Evolutionary conservation across 2,113 vertebrate genomes (phyloP).

Genomic region (Albula goreensis): DNA sequence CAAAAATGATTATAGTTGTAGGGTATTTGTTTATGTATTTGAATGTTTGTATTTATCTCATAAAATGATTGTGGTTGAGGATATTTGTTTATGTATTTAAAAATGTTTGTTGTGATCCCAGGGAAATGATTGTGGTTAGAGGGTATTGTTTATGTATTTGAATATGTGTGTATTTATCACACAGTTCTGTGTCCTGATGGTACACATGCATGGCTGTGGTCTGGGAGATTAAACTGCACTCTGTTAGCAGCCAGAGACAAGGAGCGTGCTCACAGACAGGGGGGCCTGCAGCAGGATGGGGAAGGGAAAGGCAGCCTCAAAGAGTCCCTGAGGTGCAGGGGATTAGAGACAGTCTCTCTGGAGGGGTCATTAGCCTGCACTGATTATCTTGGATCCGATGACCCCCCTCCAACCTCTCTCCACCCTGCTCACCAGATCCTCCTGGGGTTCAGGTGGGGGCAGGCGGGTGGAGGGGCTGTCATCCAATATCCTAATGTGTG

Average conservation of each 20-base stretch:
- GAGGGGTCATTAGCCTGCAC: slow-evolving; percentile 54
- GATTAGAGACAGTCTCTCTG: slow-evolving; percentile 54
- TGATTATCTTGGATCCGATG: slow-evolving; percentile 55
- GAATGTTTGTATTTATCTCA: neutral
- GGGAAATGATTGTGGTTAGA: no score
- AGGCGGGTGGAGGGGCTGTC: slow-evolving; percentile 14
- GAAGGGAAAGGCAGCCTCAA: neutral
- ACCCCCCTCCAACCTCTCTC: slow-evolving; percentile 30
- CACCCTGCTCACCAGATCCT: slow-evolving; percentile 32
- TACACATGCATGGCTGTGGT: neutral
- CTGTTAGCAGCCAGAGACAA: neutral
- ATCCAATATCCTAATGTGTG: slow-evolving; percentile 33
- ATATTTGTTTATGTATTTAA: no score
- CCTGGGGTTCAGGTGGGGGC: slow-evolving; percentile 36
- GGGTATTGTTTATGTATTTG: neutral
- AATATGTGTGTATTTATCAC: neutral
- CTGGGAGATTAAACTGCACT: neutral
- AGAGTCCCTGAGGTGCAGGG: slow-evolving; percentile 20
- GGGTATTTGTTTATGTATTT: neutral
- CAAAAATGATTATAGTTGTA: no score
- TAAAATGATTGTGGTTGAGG: no score
- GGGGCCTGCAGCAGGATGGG: neutral
- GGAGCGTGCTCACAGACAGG: neutral
- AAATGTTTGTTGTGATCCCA: no score
- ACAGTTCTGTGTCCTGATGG: neutral